Evolutionary conservation across 2,113 vertebrate genomes (phyloP), one percentile per base, ranked within the genome.

Genomic region (Hemibates koningsi): DNA sequence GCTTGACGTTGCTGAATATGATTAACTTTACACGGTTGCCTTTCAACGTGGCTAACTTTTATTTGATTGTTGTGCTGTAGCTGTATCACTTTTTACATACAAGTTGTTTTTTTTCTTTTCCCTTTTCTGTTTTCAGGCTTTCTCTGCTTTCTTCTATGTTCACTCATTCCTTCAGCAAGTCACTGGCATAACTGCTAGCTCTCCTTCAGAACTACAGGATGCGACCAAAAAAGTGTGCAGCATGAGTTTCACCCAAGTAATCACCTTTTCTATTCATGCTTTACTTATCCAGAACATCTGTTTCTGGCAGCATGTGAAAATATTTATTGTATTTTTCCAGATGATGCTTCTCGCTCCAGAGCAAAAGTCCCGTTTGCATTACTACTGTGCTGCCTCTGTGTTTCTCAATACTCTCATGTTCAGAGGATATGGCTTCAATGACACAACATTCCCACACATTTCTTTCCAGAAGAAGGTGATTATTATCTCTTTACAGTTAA

Each of bases 121-220:
- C 14, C 5, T 76, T 57, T 10, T 80, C 19, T 88, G 38, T 43
- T 86, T 29, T 24, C 94, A 99, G 99, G 99, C 98, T 1, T 99
- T 99, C 93, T 98, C 99, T 85, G 98, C 97, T 2, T 99, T 99
- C 92, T 99, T 95, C 95, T 97, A 98, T 95, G 97, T 95, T 0
- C 90, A 98, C 90, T 91, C 96, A 54, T 99, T 98, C 95, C 96
- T 99, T 83, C 92, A 93, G 89, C 88, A 88, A 0, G 84, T 93
- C 79, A 97, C 97, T 80, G 90, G 93, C 7, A 96, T 95, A 90
- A 84, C 81, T 0, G 94, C 97, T 13, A 93, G 16, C 5, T 95
- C 96, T 3, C 95, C 97, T 1, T 54, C 38, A 0, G 96, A 97
- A 24, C 95, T 99, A 86, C 91, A 95, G 17, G 54, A 90, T 0